A percentile compares a stretch with the other conserved stretches of the same genome.
Conservation (phyloP, 2,113 vertebrate genomes). For the Trichomycterus rosablanca region DNA sequence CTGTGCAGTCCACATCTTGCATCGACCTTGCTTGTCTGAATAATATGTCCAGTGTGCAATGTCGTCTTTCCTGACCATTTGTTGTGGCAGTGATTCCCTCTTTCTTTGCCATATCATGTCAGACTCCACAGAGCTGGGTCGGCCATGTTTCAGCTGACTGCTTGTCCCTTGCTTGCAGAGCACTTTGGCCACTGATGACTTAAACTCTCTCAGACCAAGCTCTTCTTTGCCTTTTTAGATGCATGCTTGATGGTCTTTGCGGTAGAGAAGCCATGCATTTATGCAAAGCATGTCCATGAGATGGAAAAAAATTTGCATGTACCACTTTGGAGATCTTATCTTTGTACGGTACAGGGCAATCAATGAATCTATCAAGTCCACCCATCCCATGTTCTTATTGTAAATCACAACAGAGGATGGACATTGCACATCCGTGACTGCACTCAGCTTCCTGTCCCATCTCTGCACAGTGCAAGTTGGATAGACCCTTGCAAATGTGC, state of each 20-base stretch:
- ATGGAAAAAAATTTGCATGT: conserved; percentile 2
- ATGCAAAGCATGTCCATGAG: neutral
- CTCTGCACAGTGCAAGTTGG: neutral
- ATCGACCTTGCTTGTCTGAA: too few species aligned
- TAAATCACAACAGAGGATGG: conserved; percentile 11
- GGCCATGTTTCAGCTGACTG: too few species aligned
- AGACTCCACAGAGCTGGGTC: too few species aligned
- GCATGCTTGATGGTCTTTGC: neutral
- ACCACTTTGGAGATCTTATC: conserved; percentile 7
- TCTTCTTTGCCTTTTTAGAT: neutral
- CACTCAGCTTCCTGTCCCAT: conserved; percentile 1
- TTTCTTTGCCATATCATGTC: too few species aligned
- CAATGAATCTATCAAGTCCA: conserved; percentile 7
- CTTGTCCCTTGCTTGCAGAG: too few species aligned
- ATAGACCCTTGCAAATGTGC: neutral
- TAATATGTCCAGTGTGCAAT: too few species aligned
- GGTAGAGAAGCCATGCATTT: neutral
- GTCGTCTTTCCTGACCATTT: too few species aligned
- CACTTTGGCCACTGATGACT: neutral
- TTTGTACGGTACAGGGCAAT: conserved; percentile 10
- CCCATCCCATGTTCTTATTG: conserved; percentile 11
- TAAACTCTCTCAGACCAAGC: neutral
- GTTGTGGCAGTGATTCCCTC: too few species aligned
- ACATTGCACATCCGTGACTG: conserved; percentile 1
- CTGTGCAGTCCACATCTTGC: too few species aligned